Evolutionary conservation across 1,140 invertebrate species (phyloP), one percentile per base, ranked within the genome.

Genomic region (Drosophila pseudoobscura): DNA sequence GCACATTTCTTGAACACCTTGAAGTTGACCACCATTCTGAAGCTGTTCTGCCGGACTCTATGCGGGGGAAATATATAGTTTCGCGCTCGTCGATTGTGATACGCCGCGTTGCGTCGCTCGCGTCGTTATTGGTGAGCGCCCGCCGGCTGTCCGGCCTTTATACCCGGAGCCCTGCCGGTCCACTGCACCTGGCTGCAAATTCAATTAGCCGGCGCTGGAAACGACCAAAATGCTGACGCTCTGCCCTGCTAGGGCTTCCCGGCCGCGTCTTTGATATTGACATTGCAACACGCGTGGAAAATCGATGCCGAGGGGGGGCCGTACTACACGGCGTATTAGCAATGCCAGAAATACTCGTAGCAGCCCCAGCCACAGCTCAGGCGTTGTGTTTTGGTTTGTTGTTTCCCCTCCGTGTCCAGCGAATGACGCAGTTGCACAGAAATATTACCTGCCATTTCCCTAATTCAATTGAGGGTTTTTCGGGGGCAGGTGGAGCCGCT

Each of bases 1-100:
- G 97, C 97, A 80, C 95, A 96, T 92, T 99, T 99, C 92, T 99
- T 99, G 92, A 96, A 99, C 78, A 99, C 97, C 93, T 97, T 97
- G 92, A 97, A 96, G 90, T 96, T 96, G 71, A 95, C 94, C 83
- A 97, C 96, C 96, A 97, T 97, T 61, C 84, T 90, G 84, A 73
- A 46, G 51, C 45, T 11, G 9, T 44, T 54, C 20, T n/a, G 17
- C 13, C 44, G 50, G 11, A 47, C 45, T 26, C 3, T 35, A 3
- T 35, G 15, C 15, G 0, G 1, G 35, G 50, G 6, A 22, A 44
- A n/a, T 20, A 1, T 17, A 0, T 17, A 17, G 60, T 41, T 63
- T 68, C 69, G 70, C 78, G 60, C 43, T 79, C 65, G 59, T 45
- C 22, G 59, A 65, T 44, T 45, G 61, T 73, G 54, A 73, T 75